Percentiles rank a stretch among this genome's conserved stretches.
phyloP scores from a whole-genome alignment of 1,140 invertebrate genomes.

The Frieseomelitta varia region DNA sequence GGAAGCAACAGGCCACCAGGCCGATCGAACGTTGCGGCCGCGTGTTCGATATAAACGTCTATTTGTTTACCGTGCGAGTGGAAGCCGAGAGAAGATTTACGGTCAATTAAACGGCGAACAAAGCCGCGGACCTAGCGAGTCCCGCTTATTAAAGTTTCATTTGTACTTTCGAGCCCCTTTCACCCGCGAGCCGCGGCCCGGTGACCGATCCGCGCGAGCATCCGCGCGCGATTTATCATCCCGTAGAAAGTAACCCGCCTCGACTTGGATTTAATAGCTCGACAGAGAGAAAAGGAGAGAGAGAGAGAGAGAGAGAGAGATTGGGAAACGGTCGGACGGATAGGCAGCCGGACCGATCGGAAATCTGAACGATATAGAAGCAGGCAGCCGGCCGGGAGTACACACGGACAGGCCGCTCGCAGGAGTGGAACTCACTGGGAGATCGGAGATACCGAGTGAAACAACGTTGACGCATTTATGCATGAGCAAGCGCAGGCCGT shows the following conservation, averaged over 20 bases:
- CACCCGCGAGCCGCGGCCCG: neutral
- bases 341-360: constrained; percentile 41
- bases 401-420: constrained; percentile 3
- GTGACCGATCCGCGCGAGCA: neutral
- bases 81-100: constrained; percentile 15
- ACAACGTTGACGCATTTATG: constrained; percentile 66
- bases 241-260: constrained; percentile 11
- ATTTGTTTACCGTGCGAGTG: constrained; percentile 24
- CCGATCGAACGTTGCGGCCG: constrained; percentile 11
- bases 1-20: neutral
- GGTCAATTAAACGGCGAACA: constrained; percentile 38
- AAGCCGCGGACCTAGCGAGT: neutral
- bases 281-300: too few species aligned
- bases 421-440: constrained; percentile 18
- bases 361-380: constrained; percentile 43
- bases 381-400: neutral
- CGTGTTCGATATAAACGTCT: constrained; percentile 1
- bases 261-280: constrained; percentile 38
- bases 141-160: constrained; percentile 41
- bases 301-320: neutral
- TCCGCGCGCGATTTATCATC: constrained; percentile 37
- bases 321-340: constrained; percentile 24
- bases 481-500: constrained; percentile 55
- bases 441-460: constrained; percentile 56
- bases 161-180: constrained; percentile 29